Base-by-base conservation (phyloP, 2,888 invertebrate genomes). In the Meganola albula region DNA sequence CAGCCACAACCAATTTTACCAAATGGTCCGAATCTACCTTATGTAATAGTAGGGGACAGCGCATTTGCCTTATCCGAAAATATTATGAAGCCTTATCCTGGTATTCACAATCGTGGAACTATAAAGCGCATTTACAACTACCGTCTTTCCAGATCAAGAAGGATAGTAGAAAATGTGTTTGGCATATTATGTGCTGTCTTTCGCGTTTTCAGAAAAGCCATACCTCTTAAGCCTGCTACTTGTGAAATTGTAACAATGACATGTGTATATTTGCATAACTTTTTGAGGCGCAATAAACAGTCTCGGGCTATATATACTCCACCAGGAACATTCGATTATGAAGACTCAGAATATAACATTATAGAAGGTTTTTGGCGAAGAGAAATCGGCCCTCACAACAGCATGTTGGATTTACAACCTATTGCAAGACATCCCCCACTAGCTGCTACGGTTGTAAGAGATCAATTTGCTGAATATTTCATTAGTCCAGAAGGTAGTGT, bases 1-100 rank as follows among this genome's bases (percentile, higher is more conserved):
- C 24, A 16, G 25, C 44, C 42, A 4, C 31, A 42, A 20, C 36
- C 48, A 34, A 31, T 48, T 32, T n/a, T 8, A 33, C 40, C 27
- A 41, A 24, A 31, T 27, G 34, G 36, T 23, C 42, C 37, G 21
- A 32, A 38, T 29, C 13, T 43, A 33, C 42, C 46, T 13, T 46
- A 37, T 34, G 43, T 43, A 12, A 20, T 44, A 6, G 37, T 47
- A 23, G 54, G 60, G 51, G 64, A 66, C 53, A 43, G 47, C 21
- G 38, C 42, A 10, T 36, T 36, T 35, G 36, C 42, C 18, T 24
- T 43, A 27, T 24, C 42, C 12, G 43, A 43, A 40, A 48, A 50
- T 36, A 37, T 38, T 32, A 45, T 51, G 49, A 49, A 40, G 40
- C 47, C 41, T 24, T 53, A 46, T 40, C 28, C 39, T 18, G 31